Base-by-base conservation (phyloP, 2,888 invertebrate species). In the Cephus spinipes region DNA sequence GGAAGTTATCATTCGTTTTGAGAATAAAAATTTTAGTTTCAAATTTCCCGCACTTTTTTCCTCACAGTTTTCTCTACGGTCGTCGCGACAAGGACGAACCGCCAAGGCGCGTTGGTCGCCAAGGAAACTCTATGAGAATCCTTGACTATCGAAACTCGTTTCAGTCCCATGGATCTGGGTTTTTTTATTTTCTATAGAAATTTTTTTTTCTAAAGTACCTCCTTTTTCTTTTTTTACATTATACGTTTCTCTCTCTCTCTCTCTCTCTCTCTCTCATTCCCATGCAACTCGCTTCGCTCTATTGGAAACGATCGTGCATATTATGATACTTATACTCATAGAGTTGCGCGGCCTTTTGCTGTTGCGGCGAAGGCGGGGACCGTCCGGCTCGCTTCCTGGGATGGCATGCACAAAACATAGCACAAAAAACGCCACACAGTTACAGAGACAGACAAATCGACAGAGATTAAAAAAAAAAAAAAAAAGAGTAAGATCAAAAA, bases 341-440 rank as follows among this genome's bases (percentile, higher is more conserved):
- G 90, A 89, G 91, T 91, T 88, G 91, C 91, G 90, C 90, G 91
- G 89, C 90, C 89, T 87, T 90, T 90, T 85, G 89, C 83, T 89
- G 91, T 88, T 89, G 90, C 87, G 89, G 87, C 85, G 91, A 89
- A 90, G 91, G 90, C 90, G 91, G 91, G 91, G 91, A 91, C 91
- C 90, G 89, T 91, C 91, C 90, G 87, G 90, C 88, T 87, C 89
- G 88, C 90, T 88, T 91, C 91, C 91, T 91, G 91, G 89, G 90
- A 88, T 90, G 86, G 91, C 91, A 91, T 91, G 91, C 91, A 91
- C 91, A 91, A 89, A 91, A 91, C 89, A 91, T 91, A 91, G 89
- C 89, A 91, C 91, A 88, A 89, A 91, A 91, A 88, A 89, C 90
- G 55, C 55, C 55, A 55, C 90, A 91, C 90, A 91, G 89, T 89